Base-by-base conservation (phyloP, 2,888 invertebrate species). In the Philhelius pedissequus region DNA sequence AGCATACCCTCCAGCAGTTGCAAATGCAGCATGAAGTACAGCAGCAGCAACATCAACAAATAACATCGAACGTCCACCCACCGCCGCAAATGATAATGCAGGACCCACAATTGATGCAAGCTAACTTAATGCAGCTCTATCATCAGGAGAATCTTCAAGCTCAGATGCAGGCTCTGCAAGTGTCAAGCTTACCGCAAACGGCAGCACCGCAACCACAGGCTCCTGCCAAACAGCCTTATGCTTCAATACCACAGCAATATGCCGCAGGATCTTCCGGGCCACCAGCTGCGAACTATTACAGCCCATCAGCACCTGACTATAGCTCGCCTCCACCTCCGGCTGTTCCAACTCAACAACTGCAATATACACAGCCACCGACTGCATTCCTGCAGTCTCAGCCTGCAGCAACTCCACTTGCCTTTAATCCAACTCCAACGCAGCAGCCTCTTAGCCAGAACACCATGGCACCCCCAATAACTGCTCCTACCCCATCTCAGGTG, bases 91-190 rank as follows among this genome's bases (percentile, higher is more conserved):
- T 90, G 3, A 82, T 90, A 74, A 81, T 89, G 7, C 90, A 89
- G 54, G 90, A 90, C 75, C 90, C 88, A 71, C 90, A 71, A 83
- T 86, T 86, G 81, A 86, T 88, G 43, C 88, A 87, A 56, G 86
- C 87, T 4, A 86, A 87, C 62, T 74, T 89, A 60, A 90, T 88
- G 89, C 91, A 88, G 48, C 87, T 90, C 4, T 90, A 90, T 68
- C 90, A 90, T 50, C 89, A 90, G 66, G 90, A 90, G 70, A 90
- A 88, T 86, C 86, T 88, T 79, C 90, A 90, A 60, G 90, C 89
- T 6, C 90, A 90, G 74, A 87, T 90, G 68, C 90, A 90, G 56
- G 88, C 87, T 3, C 52, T 89, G 50, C 89, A 89, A 64, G 81
- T 89, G 11, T 89, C 89, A 4, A 87, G 87, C 4, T 86, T 87